These are phyloP conservation scores for Cancer borealis DNA, from an alignment of 2,888 invertebrate species.

Conservation along the genomic window DNA sequence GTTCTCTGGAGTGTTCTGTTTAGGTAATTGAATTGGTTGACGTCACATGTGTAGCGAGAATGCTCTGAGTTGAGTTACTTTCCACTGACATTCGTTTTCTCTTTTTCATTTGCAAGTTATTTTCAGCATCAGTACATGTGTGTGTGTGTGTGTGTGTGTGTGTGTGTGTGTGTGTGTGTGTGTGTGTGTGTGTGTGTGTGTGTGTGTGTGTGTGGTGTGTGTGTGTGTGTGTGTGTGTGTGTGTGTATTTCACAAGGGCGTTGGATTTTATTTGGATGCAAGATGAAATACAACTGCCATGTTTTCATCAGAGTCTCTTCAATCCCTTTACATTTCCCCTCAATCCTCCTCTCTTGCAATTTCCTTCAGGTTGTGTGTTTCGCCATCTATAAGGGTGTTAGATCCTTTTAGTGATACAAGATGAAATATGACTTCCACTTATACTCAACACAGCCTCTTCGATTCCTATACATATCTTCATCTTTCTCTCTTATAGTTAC, in stretches of 20 bases:
- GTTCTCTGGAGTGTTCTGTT: neutral
- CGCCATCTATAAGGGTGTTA: neutral
- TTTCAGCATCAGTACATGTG: no score
- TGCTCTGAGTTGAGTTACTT: no score
- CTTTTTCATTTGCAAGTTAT: no score
- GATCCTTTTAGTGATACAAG: constrained; percentile 10
- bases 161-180: no score
- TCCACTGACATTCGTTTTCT: neutral
- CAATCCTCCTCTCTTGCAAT: constrained; percentile 29
- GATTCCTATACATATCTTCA: neutral
- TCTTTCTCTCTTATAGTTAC: neutral
- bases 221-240: no score
- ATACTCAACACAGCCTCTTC: neutral
- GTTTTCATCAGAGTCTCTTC: constrained; percentile 10
- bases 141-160: no score
- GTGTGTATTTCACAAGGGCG: neutral
- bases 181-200: no score
- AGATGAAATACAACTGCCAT: neutral
- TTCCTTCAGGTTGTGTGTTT: neutral
- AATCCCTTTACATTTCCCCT: neutral
- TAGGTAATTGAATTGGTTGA: neutral
- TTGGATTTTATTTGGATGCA: neutral
- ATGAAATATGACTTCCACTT: neutral
- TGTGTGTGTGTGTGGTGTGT: no score
- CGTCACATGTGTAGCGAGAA: no score